Conservation (phyloP, 2,113 vertebrate genomes). For the Chaenogobius annularis region DNA sequence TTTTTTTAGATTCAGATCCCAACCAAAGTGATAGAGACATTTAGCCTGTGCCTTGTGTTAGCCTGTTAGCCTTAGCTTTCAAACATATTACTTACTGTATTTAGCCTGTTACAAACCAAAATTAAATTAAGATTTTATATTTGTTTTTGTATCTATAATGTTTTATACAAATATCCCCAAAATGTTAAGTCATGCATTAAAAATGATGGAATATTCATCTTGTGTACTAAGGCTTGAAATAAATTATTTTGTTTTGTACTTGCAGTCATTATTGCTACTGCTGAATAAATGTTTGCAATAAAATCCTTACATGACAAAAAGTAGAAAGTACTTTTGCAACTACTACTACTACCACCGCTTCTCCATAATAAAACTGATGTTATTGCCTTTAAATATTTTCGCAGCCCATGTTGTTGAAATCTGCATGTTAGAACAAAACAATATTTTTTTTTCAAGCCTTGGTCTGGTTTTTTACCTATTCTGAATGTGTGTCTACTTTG, state of each 20-base stretch:
- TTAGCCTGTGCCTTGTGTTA: constrained; percentile 5
- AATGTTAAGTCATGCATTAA: not conserved
- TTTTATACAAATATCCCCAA: not conserved
- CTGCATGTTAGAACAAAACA: not conserved
- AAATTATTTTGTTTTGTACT: not conserved
- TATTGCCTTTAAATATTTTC: too few species aligned
- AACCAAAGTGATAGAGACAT: not conserved
- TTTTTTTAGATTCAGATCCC: not conserved
- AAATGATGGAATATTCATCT: not conserved
- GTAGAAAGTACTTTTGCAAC: too few species aligned
- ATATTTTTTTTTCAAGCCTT: not conserved
- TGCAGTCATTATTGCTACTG: not conserved
- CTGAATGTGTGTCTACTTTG: not conserved
- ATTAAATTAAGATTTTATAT: not conserved
- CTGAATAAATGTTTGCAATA: not conserved
- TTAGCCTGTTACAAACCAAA: not conserved
- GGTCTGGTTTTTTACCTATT: not conserved
- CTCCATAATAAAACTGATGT: too few species aligned
- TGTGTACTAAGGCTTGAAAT: not conserved
- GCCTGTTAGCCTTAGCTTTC: not conserved
- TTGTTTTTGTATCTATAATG: not conserved
- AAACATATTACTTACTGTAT: not conserved
- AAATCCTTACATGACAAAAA: too few species aligned
- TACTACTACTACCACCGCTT: too few species aligned
- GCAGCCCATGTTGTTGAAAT: too few species aligned